Evolutionary conservation across 2,113 vertebrate genomes (phyloP).

Genomic region (Trachemys scripta): DNA sequence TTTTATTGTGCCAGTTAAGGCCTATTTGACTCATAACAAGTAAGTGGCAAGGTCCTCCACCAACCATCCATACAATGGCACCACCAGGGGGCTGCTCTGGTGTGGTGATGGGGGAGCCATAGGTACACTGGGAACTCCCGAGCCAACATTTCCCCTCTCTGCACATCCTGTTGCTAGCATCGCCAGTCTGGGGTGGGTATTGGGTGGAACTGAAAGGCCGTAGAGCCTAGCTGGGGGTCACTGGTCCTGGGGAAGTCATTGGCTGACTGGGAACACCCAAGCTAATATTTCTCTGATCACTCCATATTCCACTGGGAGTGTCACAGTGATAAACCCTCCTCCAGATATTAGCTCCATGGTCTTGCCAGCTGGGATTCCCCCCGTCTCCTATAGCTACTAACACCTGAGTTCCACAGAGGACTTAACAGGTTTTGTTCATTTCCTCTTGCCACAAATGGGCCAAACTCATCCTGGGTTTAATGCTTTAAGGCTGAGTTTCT

Average conservation of each 20-base stretch:
- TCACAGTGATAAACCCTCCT: background rate
- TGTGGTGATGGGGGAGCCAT: fast-evolving
- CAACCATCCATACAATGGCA: background rate
- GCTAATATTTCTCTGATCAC: background rate
- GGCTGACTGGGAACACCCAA: background rate
- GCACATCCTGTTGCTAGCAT: background rate
- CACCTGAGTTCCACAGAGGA: background rate
- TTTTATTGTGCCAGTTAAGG: slow-evolving; percentile 3
- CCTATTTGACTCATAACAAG: background rate
- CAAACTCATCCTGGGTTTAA: background rate
- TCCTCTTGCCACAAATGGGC: background rate
- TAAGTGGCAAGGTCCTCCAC: background rate
- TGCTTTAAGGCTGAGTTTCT: background rate
- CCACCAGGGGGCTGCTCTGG: background rate
- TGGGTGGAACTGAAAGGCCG: background rate
- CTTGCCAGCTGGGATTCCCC: background rate
- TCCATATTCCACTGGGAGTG: background rate
- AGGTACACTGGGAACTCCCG: background rate
- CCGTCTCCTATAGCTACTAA: background rate
- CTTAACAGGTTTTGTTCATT: background rate
- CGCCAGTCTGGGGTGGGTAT: background rate
- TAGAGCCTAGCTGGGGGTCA: background rate
- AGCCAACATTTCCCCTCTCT: background rate
- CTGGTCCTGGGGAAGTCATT: background rate
- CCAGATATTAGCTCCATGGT: background rate